phyloP scores from a whole-genome alignment of 1,140 invertebrate genomes.

The Bacillus rossius region DNA sequence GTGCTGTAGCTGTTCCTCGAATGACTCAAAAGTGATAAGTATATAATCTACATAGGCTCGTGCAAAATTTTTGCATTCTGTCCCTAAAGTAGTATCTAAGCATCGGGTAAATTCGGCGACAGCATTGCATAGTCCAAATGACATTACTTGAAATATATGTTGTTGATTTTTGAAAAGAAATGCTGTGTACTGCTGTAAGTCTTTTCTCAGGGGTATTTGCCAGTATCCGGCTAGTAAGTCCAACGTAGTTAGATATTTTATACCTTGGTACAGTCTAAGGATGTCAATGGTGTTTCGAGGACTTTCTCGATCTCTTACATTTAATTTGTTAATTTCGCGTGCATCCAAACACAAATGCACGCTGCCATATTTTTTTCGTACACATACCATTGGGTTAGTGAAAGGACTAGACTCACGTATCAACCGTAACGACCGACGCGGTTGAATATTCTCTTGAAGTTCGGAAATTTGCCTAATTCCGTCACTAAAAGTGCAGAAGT shows the following conservation, averaged over 20 bases:
- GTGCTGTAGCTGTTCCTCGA: constrained; percentile 24
- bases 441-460: no score
- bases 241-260: constrained; percentile 27
- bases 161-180: constrained; percentile 31
- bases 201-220: constrained; percentile 30
- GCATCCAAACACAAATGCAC: constrained; percentile 36
- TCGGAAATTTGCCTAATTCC: no score
- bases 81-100: background rate
- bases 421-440: no score
- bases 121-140: constrained; percentile 25
- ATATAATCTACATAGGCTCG: constrained; percentile 16
- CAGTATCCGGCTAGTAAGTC: constrained; percentile 37
- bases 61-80: background rate
- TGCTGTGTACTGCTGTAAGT: constrained; percentile 32
- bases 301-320: constrained; percentile 23
- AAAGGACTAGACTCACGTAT: constrained; percentile 28
- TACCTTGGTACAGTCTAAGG: constrained; percentile 25
- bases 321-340: constrained; percentile 29
- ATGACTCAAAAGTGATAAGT: constrained; percentile 19
- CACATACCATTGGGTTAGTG: constrained; percentile 34
- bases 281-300: constrained; percentile 12
- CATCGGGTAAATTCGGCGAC: constrained; percentile 17
- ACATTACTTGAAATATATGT: constrained; percentile 32
- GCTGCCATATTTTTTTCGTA: constrained; percentile 28
- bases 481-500: no score